Conservation (phyloP, 2,113 vertebrate species). For the Brachyhypopomus occidentalis region DNA sequence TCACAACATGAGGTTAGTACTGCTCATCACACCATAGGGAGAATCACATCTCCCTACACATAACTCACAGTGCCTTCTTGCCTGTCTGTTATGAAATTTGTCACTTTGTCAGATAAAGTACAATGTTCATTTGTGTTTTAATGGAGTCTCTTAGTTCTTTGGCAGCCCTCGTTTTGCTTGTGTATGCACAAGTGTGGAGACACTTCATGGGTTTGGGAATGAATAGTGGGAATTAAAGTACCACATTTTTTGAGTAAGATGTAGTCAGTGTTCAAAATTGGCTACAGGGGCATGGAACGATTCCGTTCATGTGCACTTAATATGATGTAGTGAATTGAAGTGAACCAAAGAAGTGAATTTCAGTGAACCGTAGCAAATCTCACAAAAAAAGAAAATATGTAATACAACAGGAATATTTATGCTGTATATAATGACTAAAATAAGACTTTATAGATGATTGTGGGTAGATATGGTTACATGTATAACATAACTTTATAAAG, state of each 20-base stretch:
- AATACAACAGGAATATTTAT: no score
- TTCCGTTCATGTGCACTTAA: not conserved
- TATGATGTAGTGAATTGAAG: not conserved
- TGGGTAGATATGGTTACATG: not conserved
- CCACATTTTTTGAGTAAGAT: not conserved
- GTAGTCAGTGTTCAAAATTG: not conserved
- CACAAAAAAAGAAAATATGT: no score
- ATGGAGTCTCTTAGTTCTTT: constrained; percentile 20
- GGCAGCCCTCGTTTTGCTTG: constrained; percentile 11
- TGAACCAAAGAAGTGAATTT: no score
- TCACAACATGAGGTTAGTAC: constrained; percentile 45
- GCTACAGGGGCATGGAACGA: not conserved
- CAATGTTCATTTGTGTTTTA: not conserved
- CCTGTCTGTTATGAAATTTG: no score
- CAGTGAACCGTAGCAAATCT: no score
- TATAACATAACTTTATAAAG: not conserved
- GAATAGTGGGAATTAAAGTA: not conserved
- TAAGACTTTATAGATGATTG: not conserved
- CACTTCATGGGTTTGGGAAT: not conserved
- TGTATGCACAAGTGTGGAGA: not conserved
- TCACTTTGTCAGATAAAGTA: constrained; percentile 1
- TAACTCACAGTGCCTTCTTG: constrained; percentile 15
- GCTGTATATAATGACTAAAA: not conserved
- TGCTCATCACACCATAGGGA: constrained; percentile 31
- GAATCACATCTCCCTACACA: constrained; percentile 22